phyloP scores from a whole-genome alignment of 2,113 vertebrate species.

The Columba janthina region DNA sequence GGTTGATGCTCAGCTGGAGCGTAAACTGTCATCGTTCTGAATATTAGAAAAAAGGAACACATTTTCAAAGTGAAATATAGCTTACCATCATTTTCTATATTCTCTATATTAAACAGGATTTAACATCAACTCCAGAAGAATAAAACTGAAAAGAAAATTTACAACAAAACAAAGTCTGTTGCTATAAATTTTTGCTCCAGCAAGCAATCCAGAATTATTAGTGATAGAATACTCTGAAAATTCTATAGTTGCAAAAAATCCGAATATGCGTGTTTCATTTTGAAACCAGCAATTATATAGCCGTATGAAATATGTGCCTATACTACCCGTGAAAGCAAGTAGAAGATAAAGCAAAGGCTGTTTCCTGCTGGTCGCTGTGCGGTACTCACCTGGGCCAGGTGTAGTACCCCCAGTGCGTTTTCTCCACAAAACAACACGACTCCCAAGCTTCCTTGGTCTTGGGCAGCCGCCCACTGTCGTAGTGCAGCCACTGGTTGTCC shows the following conservation, averaged over 20 bases:
- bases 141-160: background rate
- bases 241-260: background rate
- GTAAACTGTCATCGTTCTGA: conserved; percentile 90
- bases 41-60: background rate
- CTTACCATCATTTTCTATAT: background rate
- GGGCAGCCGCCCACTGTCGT: conserved; percentile 86
- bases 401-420: conserved; percentile 98
- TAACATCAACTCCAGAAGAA: background rate
- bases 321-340: background rate
- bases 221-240: background rate
- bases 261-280: background rate
- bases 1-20: conserved; percentile 89
- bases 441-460: conserved; percentile 89
- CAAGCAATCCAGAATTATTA: background rate
- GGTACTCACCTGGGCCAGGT: conserved; percentile 89
- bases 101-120: background rate
- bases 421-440: conserved; percentile 88
- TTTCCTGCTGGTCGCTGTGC: background rate
- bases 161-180: background rate
- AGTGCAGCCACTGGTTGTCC: conserved; percentile 96
- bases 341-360: background rate
- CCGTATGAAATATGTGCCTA: background rate
- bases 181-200: background rate
- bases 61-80: background rate
- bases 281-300: background rate